Evolutionary conservation across 2,888 invertebrate species (phyloP), one percentile per base, ranked within the genome.

Genomic region (Lysandra coridon): DNA sequence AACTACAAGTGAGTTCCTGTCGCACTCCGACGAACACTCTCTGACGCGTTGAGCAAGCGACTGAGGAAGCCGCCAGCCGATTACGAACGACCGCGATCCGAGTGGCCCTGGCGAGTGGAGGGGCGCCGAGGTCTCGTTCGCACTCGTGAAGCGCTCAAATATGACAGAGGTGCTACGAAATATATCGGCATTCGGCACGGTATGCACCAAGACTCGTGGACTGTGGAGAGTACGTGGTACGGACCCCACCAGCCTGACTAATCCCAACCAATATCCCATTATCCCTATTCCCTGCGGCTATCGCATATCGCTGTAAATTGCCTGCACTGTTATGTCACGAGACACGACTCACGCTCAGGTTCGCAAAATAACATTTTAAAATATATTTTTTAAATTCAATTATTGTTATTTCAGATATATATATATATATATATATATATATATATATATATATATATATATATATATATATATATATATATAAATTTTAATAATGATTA

Each of bases 41-140:
- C 86, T 79, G 82, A 82, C 83, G 85, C 85, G 85, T 86, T 87
- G 88, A 88, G 88, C 87, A 87, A 88, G 87, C 89, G 91, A 94
- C 93, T 92, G 89, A 79, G 80, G 80, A 69, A 69, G 69, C 69
- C 75, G 81, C 81, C 79, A 80, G 79, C 62, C 80, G 79, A 81
- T 77, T 81, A 78, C 79, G 79, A 85, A 83, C 84, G 81, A 80
- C 81, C 83, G 81, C 83, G 84, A 82, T 81, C 83, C 81, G 83
- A 85, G 84, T 83, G 86, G 86, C 86, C 86, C 86, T 88, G 88
- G 88, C 87, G 89, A 86, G 85, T 84, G 82, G 87, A 85, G 88
- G 85, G 86, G 83, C 82, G 84, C 80, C 81, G 84, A 83, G 84
- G 85, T 86, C 86, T 87, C 85, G 83, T 84, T 86, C 84, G 80